Conservation (phyloP, 2,113 vertebrate genomes). For the Paramisgurnus dabryanus region DNA sequence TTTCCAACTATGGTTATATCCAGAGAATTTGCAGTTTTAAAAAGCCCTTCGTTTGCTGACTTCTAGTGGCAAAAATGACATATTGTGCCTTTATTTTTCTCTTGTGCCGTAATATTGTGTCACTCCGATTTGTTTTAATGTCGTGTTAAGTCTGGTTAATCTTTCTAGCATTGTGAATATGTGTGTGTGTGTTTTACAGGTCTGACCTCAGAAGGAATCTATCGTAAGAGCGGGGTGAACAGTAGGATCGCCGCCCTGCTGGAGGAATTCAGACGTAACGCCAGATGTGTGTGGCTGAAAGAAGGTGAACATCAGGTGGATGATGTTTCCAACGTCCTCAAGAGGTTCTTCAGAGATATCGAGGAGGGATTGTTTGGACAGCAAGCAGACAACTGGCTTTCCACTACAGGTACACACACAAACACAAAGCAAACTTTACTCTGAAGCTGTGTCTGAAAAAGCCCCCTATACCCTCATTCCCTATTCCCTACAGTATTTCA, state of each 20-base stretch:
- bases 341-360: slow-evolving; percentile 91
- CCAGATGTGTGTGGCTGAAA: slow-evolving; percentile 81
- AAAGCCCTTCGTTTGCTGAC: no score
- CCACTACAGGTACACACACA: slow-evolving; percentile 73
- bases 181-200: slow-evolving; percentile 66
- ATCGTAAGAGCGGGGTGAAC: slow-evolving; percentile 93
- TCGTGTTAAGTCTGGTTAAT: no score
- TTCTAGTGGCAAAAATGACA: no score
- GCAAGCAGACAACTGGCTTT: slow-evolving; percentile 76
- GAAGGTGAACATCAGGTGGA: slow-evolving; percentile 92
- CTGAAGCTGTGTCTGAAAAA: no score
- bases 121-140: no score
- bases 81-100: no score
- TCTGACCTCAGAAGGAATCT: slow-evolving; percentile 90
- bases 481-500: no score
- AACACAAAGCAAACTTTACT: neutral
- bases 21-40: no score
- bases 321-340: slow-evolving; percentile 88
- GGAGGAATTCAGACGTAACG: slow-evolving; percentile 81
- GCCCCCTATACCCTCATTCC: no score
- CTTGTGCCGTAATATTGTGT: no score
- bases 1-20: no score
- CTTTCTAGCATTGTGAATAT: neutral
- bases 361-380: slow-evolving; percentile 82
- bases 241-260: slow-evolving; percentile 84